Conservation (phyloP, 1,140 invertebrate genomes). For the Brachionus manjavacas region DNA sequence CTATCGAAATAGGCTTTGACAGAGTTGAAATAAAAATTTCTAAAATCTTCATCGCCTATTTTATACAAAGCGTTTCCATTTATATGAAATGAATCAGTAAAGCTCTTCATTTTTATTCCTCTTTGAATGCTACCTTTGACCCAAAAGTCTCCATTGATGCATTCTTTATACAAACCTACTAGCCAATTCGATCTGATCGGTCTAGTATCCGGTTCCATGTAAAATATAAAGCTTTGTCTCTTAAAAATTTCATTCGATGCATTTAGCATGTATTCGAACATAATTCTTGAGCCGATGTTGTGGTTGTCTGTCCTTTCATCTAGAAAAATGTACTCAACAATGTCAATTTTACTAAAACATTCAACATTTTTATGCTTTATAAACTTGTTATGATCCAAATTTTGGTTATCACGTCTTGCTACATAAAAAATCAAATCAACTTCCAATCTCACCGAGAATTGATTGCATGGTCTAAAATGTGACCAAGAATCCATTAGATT, state of each 20-base stretch:
- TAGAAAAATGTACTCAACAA: background rate
- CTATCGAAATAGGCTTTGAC: background rate
- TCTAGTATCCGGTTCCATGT: constrained; percentile 17
- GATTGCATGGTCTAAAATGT: background rate
- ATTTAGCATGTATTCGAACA: constrained; percentile 4
- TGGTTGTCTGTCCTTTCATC: background rate
- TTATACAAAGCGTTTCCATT: constrained; percentile 31
- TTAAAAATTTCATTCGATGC: background rate
- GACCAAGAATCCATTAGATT: background rate
- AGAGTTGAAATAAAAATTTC: constrained; percentile 1
- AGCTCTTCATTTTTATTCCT: background rate
- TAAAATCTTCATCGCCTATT: background rate
- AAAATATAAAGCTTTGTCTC: background rate
- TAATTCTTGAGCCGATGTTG: background rate
- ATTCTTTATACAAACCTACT: background rate
- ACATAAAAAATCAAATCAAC: background rate
- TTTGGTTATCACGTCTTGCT: background rate
- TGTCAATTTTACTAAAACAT: background rate
- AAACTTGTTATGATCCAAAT: background rate
- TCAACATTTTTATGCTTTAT: background rate
- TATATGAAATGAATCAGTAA: background rate
- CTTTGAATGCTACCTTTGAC: background rate
- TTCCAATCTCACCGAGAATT: background rate
- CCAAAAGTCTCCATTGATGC: background rate
- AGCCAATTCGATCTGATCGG: background rate